Evolutionary conservation across 2,888 invertebrate genomes (phyloP), one percentile per base, ranked within the genome.

Genomic region (Clunio marinus): DNA sequence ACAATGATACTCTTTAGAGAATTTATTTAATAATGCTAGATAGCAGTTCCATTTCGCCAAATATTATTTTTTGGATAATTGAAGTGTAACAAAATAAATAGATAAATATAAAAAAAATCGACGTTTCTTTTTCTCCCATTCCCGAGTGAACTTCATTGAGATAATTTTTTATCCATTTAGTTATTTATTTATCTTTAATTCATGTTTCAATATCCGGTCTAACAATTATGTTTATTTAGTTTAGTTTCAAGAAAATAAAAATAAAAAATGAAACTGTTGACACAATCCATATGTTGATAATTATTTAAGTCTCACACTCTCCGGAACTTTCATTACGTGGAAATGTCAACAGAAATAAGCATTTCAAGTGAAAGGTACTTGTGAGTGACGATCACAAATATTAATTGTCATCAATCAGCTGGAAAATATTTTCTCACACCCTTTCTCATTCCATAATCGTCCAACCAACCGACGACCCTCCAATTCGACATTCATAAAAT

Each of bases 351-450:
- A 65, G 3, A 46, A 46, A 46, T 13, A n/a, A 10, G 46, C n/a
- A n/a, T 13, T 32, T 27, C 15, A 20, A 46, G 51, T 28, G 65
- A 66, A 66, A 66, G 66, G 51, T 55, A 32, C 51, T 55, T 63
- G 62, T 45, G n/a, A n/a, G n/a, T n/a, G 41, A 32, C 35, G 32
- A 10, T 57, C 57, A 57, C 10, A 60, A 15, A 60, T 32, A 60
- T 45, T 45, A 35, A 15, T 55, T 20, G 2, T 57, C 24, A 17
- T 22, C 24, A 28, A 22, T 59, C 17, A 32, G 8, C n/a, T 8
- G 35, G 35, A 24, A 17, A 8, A 22, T 24, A 55, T 55, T 55
- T 62, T 62, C 41, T 62, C 63, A 37, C 63, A 63, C 46, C 63
- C 63, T 46, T 51, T 22, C 51, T 51, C 41, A 3, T 8, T 32